These are phyloP conservation scores for Daboia siamensis DNA, from an alignment of 2,113 vertebrate species.

Conservation along the genomic window DNA sequence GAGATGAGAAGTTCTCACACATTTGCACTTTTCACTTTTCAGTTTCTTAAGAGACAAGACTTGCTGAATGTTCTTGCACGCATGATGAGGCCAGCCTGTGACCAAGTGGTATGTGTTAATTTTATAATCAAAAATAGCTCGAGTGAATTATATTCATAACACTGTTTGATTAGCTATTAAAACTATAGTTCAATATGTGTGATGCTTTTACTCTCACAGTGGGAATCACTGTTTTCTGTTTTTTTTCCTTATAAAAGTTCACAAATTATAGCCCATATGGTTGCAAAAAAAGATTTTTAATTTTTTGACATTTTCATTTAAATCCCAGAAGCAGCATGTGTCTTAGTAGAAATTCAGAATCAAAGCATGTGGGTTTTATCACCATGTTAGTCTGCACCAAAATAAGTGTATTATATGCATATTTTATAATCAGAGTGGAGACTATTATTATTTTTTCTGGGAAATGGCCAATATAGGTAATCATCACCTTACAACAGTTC, in stretches of 20 bases:
- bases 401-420: background rate
- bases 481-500: too few relatives aligned
- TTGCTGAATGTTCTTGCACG: conserved; percentile 92
- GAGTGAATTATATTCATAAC: background rate
- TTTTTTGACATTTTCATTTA: background rate
- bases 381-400: background rate
- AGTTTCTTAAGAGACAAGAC: conserved; percentile 98
- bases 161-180: background rate
- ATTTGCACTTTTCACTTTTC: conserved; percentile 28
- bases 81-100: conserved; percentile 95
- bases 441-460: background rate
- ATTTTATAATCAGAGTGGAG: background rate
- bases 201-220: background rate
- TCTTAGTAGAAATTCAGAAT: background rate
- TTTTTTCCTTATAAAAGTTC: background rate
- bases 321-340: background rate
- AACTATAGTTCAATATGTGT: background rate
- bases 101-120: conserved; percentile 87
- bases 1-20: too few relatives aligned
- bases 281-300: background rate
- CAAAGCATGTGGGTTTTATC: background rate
- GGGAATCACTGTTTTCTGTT: background rate
- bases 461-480: background rate
- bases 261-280: background rate
- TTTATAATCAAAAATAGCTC: conserved; percentile 6